Base-by-base conservation (phyloP, 1,140 invertebrate species). In the Atta texana region DNA sequence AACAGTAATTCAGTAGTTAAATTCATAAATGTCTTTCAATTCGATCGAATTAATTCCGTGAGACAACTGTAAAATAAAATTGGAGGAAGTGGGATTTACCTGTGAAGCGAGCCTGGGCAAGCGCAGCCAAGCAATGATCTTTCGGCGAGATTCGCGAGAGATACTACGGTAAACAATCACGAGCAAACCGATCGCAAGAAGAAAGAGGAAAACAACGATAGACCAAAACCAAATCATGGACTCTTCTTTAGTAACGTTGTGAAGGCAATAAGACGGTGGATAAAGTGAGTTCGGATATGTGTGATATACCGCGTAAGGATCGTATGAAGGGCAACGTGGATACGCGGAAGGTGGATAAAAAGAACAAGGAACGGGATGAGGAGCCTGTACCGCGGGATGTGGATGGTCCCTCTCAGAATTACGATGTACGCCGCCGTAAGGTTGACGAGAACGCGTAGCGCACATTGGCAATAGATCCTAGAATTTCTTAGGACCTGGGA, bases 381-480 rank as follows among this genome's bases (percentile, higher is more conserved):
- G 18, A 39, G n/a, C 7, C 6, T 59, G 72, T 75, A 34, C 53
- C 55, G 31, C 28, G 16, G 49, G 31, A 72, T 85, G 81, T 1
- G 66, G 81, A 59, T 57, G 85, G 8, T 84, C 49, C 59, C 76
- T 59, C 18, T 61, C 61, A 14, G 64, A 14, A n/a, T 85, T 63
- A 8, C 75, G 74, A 24, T 10, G 69, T 34, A 8, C 21, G n/a
- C 14, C 12, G 74, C 39, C 8, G 28, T 53, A 21, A 39, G 61
- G 0, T 57, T 31, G 57, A 34, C 74, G 75, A 1, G 75, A 44
- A n/a, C 71, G 80, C 2, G 80, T 16, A 24, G 81, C 63, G 18
- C 89, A 86, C 89, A 90, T 90, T 68, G 16, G 34, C 76, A 69
- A 87, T 59, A 12, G 3, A 39, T 77, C 28, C 59, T 74, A 31